Conservation (phyloP, 2,113 vertebrate genomes). For the Steatornis caripensis region DNA sequence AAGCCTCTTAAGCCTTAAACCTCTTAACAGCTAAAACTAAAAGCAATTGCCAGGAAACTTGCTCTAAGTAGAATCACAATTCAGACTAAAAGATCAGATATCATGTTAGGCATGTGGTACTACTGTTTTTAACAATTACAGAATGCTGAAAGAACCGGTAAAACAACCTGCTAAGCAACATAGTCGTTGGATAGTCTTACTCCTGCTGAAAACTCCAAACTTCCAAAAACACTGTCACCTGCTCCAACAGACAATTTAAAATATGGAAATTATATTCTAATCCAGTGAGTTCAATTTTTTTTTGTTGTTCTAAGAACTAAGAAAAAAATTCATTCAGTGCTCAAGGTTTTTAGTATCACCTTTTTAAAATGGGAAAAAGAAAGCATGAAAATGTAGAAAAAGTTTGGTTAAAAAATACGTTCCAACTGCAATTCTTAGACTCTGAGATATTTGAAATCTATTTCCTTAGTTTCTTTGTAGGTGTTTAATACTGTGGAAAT, state of each 20-base stretch:
- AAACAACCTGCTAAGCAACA: background rate
- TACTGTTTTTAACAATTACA: background rate
- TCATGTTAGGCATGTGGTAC: background rate
- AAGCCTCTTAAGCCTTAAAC: too few relatives aligned
- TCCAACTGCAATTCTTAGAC: background rate
- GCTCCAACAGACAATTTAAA: background rate
- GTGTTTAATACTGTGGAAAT: background rate
- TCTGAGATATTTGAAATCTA: background rate
- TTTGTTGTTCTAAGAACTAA: background rate
- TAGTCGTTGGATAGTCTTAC: background rate
- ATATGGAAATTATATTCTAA: background rate
- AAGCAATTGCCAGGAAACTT: background rate
- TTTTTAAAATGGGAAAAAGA: background rate
- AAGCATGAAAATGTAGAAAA: background rate
- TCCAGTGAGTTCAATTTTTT: background rate
- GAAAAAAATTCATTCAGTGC: background rate
- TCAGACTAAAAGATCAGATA: background rate
- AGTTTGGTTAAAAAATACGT: background rate
- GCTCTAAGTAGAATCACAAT: background rate
- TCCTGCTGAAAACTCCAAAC: background rate
- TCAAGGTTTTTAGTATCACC: background rate
- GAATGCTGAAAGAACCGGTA: background rate
- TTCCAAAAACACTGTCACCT: background rate
- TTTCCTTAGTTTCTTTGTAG: background rate
- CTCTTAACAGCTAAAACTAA: background rate